Base-by-base conservation (phyloP, 1,140 invertebrate genomes). In the Saccostrea echinata region DNA sequence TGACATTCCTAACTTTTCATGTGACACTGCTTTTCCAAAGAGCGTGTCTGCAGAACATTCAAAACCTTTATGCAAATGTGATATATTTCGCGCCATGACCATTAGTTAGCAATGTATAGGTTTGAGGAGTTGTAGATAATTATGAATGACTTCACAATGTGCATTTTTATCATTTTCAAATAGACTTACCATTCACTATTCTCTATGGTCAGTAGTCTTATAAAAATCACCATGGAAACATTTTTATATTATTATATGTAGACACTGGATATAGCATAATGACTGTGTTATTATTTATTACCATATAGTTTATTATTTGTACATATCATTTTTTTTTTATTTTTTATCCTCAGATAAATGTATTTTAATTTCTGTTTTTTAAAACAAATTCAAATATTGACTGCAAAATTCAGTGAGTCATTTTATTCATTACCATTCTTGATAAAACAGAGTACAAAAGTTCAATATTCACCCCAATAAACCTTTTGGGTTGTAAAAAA, bases 31-130 rank as follows among this genome's bases (percentile, higher is more conserved):
- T 61, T 27, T 76, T 76, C 68, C 68, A 76, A 76, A 76, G 68
- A 76, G 30, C 24, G 11, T 76, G 68, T 76, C 68, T 30, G 27
- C 68, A 76, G 27, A 76, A 76, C 68, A 76, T 76, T 76, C 27
- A 76, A 76, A 76, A 76, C 68, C 68, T 76, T 61, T 76, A 76
- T 76, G 68, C 68, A 76, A 76, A 76, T 76, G 68, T 76, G 68
- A 76, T 76, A 76, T 76, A 76, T 76, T 76, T 68, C n/a, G 30
- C 24, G 68, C 68, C 68, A 76, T 76, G 68, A 76, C 68, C 68
- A 76, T 76, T 76, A 16, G 33, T 16, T 76, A 76, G 68, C 68
- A 76, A 16, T 33, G 11, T 76, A 16, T 76, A 76, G 68, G 27
- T 68, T n/a, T 68, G n/a, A 24, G 68, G 68, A 76, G 24, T 27